Evolutionary conservation across 1,140 invertebrate species (phyloP), one percentile per base, ranked within the genome.

Genomic region (Aethina tumida): DNA sequence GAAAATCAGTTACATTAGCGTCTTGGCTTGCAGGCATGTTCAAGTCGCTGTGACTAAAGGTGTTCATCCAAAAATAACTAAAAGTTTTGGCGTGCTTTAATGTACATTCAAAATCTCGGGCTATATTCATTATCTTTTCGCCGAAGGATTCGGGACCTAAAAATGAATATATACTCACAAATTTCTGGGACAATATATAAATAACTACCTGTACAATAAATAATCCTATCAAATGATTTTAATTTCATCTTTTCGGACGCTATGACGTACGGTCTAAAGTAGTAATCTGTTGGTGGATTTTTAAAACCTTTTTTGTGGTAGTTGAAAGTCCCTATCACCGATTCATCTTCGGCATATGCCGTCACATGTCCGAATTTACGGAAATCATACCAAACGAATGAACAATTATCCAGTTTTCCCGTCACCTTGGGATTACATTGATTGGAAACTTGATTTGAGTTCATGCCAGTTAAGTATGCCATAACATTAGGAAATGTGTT

Each of bases 401-500:
- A 67, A 48, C 75, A 79, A 1, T 56, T 53, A 47, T 74, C 68
- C 43, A 79, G 50, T 9, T 60, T 64, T 20, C 64, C 64, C 0
- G 62, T 34, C 9, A 56, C 54, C 30, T 54, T 63, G 4, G 74
- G 68, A 35, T 62, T 59, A 49, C 76, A 81, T 47, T 62, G 54
- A n/a, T 58, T 35, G 43, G 66, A 60, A 9, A 68, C 62, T 42
- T 64, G 60, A 6, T 51, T 45, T 29, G 62, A 50, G 53, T 61
- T 75, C 8, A 29, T 40, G 13, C 43, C 85, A 3, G 77, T 81
- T 16, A 88, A 62, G 5, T 81, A 59, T 0, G 84, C 79, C 69
- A 89, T 80, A 13, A 89, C 53, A 60, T 90, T 90, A 0, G 84
- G 82, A 55, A 82, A 87, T 1, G 83, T 87, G 43, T 88, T 86